phyloP scores from a whole-genome alignment of 2,888 invertebrate genomes.

The Baronia brevicornis region DNA sequence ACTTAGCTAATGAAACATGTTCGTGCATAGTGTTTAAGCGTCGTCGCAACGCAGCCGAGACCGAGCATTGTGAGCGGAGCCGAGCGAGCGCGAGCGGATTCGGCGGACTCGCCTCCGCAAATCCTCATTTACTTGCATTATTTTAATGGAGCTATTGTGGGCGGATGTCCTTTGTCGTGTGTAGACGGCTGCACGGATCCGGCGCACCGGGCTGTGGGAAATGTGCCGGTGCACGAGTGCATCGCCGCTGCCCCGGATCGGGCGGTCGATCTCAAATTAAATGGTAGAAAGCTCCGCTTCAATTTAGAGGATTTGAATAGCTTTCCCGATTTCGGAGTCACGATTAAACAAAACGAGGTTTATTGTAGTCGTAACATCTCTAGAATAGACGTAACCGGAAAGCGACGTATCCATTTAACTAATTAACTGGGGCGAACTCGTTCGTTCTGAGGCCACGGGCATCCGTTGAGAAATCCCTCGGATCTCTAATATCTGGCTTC shows the following conservation, averaged over 20 bases:
- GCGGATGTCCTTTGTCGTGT: constrained; percentile 69
- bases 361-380: constrained; percentile 38
- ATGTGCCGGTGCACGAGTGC: constrained; percentile 67
- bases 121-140: constrained; percentile 76
- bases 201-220: constrained; percentile 54
- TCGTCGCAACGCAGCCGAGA: constrained; percentile 37
- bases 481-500: constrained; percentile 63
- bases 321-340: constrained; percentile 26
- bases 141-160: constrained; percentile 76
- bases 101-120: constrained; percentile 65
- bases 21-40: constrained; percentile 70
- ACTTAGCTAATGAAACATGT: constrained; percentile 78
- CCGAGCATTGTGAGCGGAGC: constrained; percentile 54
- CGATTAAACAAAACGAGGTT: constrained; percentile 35
- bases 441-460: constrained; percentile 41
- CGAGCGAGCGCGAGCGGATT: constrained; percentile 48
- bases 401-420: constrained; percentile 61
- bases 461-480: constrained; percentile 58
- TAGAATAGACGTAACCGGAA: constrained; percentile 39
- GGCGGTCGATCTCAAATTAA: constrained; percentile 44
- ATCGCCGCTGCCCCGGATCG: constrained; percentile 59
- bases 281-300: constrained; percentile 46
- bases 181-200: constrained; percentile 53
- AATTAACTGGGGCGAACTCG: constrained; percentile 61
- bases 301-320: constrained; percentile 45